phyloP scores from a whole-genome alignment of 2,797 vertebrate species.

The Bufotes viridis region DNA sequence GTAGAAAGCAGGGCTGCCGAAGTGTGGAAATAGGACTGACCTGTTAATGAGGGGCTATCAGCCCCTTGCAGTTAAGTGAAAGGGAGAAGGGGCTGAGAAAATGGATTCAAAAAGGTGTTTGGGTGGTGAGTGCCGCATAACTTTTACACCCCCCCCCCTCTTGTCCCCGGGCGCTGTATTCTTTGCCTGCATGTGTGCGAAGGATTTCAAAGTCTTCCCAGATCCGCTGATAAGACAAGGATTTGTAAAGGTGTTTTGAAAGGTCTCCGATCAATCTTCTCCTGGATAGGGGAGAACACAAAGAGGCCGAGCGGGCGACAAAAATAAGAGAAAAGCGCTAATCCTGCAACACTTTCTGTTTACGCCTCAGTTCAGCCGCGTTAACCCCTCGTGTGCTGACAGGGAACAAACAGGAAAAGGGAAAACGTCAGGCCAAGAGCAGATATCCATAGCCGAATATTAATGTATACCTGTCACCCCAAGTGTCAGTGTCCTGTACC shows the following conservation, averaged over 20 bases:
- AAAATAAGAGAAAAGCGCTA: constrained; percentile 8
- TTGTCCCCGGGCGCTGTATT: constrained; percentile 39
- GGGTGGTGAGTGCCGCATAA: neutral
- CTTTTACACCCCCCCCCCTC: neutral
- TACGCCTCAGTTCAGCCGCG: neutral
- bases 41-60: constrained; percentile 65
- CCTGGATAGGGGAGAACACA: constrained; percentile 14
- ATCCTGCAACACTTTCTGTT: constrained; percentile 53
- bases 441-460: no score
- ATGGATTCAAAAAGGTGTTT: neutral
- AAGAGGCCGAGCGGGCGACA: constrained; percentile 25
- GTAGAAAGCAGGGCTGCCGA: constrained; percentile 66
- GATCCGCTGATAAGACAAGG: constrained; percentile 50
- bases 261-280: constrained; percentile 46
- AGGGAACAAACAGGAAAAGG: neutral
- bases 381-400: constrained; percentile 32
- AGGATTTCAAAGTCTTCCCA: constrained; percentile 46
- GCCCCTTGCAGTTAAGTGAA: constrained; percentile 28
- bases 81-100: constrained; percentile 15
- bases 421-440: neutral
- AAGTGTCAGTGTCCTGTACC: neutral
- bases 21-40: constrained; percentile 69
- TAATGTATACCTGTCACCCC: neutral
- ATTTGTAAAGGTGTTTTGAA: constrained; percentile 55
- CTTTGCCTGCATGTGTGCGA: constrained; percentile 22